Base-by-base conservation (phyloP, 2,888 invertebrate species). In the Myathropa florea region DNA sequence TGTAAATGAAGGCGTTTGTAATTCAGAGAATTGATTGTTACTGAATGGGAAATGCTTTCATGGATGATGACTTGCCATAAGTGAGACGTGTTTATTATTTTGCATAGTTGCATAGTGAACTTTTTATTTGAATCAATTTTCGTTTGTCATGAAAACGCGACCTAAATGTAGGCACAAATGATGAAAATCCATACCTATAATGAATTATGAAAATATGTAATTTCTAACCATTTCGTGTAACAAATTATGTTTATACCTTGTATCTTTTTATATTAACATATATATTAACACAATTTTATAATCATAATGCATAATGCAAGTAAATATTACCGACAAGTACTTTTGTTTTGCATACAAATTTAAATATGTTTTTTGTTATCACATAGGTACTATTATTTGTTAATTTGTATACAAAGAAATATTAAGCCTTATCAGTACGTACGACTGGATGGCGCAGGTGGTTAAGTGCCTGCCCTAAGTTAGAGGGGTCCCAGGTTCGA, bases 21-120 rank as follows among this genome's bases (percentile, higher is more conserved):
- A 78, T 75, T 78, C 78, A 61, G 23, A 67, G 75, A 86, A 86
- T 86, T 86, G 86, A 86, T 86, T 86, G 86, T 82, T 86, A 86
- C 75, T 86, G 78, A 78, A 78, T 79, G 65, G 61, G 71, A 75
- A 86, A 75, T 78, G 63, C 77, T 75, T 83, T 75, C 36, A 70
- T 81, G 76, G 75, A 67, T 67, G 84, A 67, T 76, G 81, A 76
- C 71, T 59, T 67, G 65, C 55, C 14, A 65, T 46, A 72, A 68
- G 76, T 81, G 33, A 71, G 75, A 60, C 75, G 65, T 57, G 24
- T 79, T 72, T 63, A 71, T 82, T 67, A 78, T 83, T 65, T 78
- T 67, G 7, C 33, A 59, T 33, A 36, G 57, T 59, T 64, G 26
- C 18, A 36, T 59, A 46, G 39, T 46, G 23, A 70, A 60, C 57